Percentiles rank a stretch among this genome's conserved stretches.
These are phyloP conservation scores for Sitobion miscanthi DNA, from an alignment of 1,140 invertebrate species.

Conservation along the genomic window DNA sequence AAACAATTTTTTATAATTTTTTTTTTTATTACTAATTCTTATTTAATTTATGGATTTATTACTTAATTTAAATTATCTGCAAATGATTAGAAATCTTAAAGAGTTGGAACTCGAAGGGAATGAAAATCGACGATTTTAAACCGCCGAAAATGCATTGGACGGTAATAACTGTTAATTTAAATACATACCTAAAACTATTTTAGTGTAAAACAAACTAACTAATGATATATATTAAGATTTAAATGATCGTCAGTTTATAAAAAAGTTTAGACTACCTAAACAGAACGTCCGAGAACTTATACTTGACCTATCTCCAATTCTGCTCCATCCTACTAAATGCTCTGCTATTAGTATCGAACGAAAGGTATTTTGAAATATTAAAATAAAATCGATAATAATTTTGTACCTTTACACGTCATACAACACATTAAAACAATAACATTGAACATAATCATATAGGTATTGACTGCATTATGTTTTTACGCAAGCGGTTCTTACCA, in stretches of 20 bases:
- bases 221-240: neutral
- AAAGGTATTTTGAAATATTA: neutral
- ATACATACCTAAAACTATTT: neutral
- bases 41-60: neutral
- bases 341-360: neutral
- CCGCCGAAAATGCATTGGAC: neutral
- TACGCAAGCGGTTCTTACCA: conserved; percentile 9
- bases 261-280: conserved; percentile 21
- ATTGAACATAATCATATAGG: neutral
- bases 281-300: neutral
- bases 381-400: too few species aligned
- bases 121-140: neutral
- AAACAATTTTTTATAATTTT: too few species aligned
- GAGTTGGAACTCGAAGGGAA: neutral
- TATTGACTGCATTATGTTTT: neutral
- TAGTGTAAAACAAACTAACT: neutral
- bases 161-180: neutral
- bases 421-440: too few species aligned
- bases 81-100: too few species aligned
- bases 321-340: neutral
- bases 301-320: neutral
- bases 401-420: too few species aligned
- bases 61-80: too few species aligned
- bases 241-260: conserved; percentile 1
- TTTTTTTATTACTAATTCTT: neutral